Evolutionary conservation across 2,888 invertebrate species (phyloP).

Genomic region (Andrena hattorfiana): DNA sequence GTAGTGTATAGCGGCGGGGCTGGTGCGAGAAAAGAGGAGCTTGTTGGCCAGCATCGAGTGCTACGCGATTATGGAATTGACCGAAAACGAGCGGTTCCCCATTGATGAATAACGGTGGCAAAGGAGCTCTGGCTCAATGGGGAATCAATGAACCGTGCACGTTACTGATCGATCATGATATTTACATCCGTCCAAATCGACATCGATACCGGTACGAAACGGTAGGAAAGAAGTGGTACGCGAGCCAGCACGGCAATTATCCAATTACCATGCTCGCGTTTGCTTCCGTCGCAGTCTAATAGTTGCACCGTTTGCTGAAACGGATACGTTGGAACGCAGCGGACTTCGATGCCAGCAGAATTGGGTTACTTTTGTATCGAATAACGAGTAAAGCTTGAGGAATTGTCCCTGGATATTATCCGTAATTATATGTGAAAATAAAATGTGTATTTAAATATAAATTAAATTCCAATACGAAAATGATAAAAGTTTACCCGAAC

Average conservation of each 20-base stretch:
- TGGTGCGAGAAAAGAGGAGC: neutral
- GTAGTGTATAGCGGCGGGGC: neutral
- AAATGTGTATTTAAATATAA: too few species aligned
- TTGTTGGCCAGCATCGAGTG: neutral
- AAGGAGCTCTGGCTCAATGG: constrained; percentile 17
- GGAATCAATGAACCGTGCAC: constrained; percentile 44
- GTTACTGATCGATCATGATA: constrained; percentile 36
- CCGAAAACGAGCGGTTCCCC: neutral
- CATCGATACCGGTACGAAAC: constrained; percentile 39
- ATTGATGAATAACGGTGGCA: constrained; percentile 4
- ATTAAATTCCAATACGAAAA: too few species aligned
- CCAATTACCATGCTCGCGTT: constrained; percentile 77
- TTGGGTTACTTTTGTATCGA: neutral
- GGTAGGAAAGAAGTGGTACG: constrained; percentile 39
- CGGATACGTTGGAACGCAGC: constrained; percentile 55
- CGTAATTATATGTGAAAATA: too few species aligned
- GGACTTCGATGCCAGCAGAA: constrained; percentile 38
- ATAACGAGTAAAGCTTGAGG: too few species aligned
- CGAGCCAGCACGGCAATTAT: constrained; percentile 71
- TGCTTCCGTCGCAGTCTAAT: constrained; percentile 74
- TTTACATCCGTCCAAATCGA: constrained; percentile 47
- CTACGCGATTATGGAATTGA: neutral
- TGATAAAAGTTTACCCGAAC: too few species aligned
- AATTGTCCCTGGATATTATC: neutral
- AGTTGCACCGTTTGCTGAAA: constrained; percentile 66